Evolutionary conservation across 2,797 vertebrate species (phyloP).

Genomic region (Tarsius wallacei): DNA sequence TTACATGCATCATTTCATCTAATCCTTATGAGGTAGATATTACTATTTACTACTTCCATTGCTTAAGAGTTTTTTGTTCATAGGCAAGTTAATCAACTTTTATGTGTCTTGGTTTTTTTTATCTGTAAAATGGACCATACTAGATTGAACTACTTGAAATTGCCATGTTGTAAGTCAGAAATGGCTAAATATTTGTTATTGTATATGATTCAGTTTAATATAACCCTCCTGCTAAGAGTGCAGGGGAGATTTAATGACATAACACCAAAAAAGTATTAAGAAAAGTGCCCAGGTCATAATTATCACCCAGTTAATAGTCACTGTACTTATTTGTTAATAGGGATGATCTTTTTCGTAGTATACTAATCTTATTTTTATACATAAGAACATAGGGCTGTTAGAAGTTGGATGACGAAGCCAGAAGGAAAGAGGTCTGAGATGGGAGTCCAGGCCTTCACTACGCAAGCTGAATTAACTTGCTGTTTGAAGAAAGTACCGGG

Average conservation of each 20-base stretch:
- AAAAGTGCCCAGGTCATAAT: neutral
- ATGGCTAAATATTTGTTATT: constrained; percentile 28
- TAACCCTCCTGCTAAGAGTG: neutral
- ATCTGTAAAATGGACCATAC: constrained; percentile 1
- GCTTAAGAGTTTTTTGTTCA: neutral
- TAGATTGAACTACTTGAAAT: neutral
- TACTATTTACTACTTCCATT: neutral
- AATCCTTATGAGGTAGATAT: neutral
- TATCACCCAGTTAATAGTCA: neutral
- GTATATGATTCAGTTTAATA: constrained; percentile 8
- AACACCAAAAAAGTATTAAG: neutral
- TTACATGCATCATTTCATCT: neutral
- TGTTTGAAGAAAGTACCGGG: neutral
- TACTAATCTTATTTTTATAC: neutral
- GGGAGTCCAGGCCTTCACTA: neutral
- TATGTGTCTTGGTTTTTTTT: neutral
- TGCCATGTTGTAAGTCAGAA: neutral
- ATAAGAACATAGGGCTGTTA: neutral
- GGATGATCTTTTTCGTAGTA: neutral
- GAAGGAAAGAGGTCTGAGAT: neutral
- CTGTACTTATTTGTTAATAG: neutral
- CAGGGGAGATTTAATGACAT: neutral
- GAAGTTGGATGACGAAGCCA: neutral
- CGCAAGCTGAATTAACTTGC: neutral
- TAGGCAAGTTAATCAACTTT: neutral